A percentile compares a stretch with the other conserved stretches of the same genome.
Conservation (phyloP, 2,797 vertebrate species). For the Peromyscus melanophrys region DNA sequence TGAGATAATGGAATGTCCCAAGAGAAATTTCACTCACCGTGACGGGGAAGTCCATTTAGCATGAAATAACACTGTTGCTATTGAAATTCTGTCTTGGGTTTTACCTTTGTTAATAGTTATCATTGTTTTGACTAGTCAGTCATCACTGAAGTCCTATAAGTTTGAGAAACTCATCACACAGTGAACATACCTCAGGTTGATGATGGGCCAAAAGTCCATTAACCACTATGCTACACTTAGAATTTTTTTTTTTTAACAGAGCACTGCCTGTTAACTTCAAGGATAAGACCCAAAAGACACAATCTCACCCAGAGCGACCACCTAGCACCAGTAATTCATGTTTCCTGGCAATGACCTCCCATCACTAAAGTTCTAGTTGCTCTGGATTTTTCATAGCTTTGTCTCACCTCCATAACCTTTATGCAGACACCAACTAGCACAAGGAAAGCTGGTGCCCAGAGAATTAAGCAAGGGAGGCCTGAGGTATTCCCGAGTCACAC, state of each 20-base stretch:
- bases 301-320: background rate
- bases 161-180: background rate
- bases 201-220: background rate
- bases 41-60: conserved; percentile 75
- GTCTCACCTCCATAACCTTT: background rate
- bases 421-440: background rate
- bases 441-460: background rate
- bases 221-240: background rate
- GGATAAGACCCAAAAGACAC: background rate
- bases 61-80: conserved; percentile 33
- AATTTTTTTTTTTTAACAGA: background rate
- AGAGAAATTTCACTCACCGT: conserved; percentile 70
- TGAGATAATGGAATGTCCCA: conserved; percentile 75
- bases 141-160: background rate
- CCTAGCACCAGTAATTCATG: background rate
- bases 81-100: conserved; percentile 30
- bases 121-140: conserved; percentile 55
- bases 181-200: background rate
- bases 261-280: background rate
- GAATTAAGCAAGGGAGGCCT: background rate
- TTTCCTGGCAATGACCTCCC: background rate
- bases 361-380: background rate
- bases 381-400: background rate
- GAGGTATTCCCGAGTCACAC: background rate
- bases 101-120: conserved; percentile 38